Conservation (phyloP, 2,888 invertebrate genomes). For the Microplitis manilae region DNA sequence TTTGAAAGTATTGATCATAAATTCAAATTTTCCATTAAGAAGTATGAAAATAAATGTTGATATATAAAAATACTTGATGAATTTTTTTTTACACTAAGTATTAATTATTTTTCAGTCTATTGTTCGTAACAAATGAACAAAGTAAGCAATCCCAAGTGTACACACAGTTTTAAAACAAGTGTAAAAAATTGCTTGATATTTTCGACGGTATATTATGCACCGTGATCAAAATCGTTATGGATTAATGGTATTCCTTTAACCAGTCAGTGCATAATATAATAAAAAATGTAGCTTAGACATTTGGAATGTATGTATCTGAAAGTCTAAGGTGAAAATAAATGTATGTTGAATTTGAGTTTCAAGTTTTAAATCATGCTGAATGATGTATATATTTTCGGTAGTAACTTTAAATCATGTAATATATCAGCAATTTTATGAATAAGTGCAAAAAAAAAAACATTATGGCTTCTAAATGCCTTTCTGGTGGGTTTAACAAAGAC, state of each 20-base stretch:
- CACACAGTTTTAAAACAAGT: neutral
- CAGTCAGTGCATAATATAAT: neutral
- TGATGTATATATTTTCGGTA: constrained; percentile 22
- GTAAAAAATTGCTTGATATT: neutral
- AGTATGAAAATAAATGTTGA: too few relatives aligned
- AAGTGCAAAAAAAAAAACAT: constrained; percentile 43
- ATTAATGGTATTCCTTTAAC: neutral
- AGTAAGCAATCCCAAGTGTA: neutral
- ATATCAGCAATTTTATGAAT: constrained; percentile 24
- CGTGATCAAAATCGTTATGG: neutral
- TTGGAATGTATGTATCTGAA: neutral
- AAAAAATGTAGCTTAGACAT: neutral
- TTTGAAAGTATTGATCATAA: too few relatives aligned
- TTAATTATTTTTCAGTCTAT: neutral
- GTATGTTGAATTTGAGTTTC: neutral
- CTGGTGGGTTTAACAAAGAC: constrained; percentile 69
- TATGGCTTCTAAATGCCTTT: constrained; percentile 40
- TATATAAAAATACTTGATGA: too few relatives aligned
- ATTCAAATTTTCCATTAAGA: too few relatives aligned
- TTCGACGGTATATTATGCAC: neutral
- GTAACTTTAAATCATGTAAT: neutral
- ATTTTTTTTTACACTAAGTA: too few relatives aligned
- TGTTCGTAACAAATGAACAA: neutral
- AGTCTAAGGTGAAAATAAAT: neutral
- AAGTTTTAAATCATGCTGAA: constrained; percentile 5